Conservation (phyloP, 2,888 invertebrate species). For the Melieria picta region DNA sequence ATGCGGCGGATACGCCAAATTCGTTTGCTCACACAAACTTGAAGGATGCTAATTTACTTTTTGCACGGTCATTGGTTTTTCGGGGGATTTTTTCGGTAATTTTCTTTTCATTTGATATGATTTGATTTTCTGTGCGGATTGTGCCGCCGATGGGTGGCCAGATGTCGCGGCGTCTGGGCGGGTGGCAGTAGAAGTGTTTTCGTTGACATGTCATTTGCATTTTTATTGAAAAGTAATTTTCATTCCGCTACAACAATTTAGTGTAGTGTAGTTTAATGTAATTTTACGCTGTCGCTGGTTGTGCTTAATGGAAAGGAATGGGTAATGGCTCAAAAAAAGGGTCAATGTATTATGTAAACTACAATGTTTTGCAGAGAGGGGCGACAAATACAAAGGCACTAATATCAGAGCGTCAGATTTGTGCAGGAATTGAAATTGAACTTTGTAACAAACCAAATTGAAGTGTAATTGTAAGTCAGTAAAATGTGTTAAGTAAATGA, state of each 20-base stretch:
- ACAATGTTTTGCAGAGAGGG: too few species aligned
- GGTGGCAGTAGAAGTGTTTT: constrained; percentile 26
- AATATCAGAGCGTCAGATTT: too few species aligned
- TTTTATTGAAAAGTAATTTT: constrained; percentile 32
- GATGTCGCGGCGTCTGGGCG: background rate
- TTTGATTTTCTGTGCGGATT: constrained; percentile 32
- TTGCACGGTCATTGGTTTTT: constrained; percentile 40
- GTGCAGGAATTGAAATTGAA: too few species aligned
- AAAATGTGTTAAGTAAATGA: too few species aligned
- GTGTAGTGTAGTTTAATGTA: constrained; percentile 21
- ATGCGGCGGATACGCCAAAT: too few species aligned
- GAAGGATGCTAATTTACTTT: constrained; percentile 39
- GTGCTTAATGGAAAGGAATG: constrained; percentile 21
- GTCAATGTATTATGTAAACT: too few species aligned
- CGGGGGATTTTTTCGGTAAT: constrained; percentile 20
- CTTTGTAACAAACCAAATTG: too few species aligned
- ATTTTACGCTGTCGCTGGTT: constrained; percentile 25
- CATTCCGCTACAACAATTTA: constrained; percentile 20
- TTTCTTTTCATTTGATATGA: constrained; percentile 33
- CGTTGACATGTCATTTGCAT: constrained; percentile 34
- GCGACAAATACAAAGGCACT: too few species aligned
- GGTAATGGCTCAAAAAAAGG: too few species aligned
- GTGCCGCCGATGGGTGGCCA: background rate
- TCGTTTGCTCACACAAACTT: background rate
- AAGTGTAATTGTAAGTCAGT: too few species aligned